Conservation (phyloP, 2,113 vertebrate species). For the Syngnathus scovelli region DNA sequence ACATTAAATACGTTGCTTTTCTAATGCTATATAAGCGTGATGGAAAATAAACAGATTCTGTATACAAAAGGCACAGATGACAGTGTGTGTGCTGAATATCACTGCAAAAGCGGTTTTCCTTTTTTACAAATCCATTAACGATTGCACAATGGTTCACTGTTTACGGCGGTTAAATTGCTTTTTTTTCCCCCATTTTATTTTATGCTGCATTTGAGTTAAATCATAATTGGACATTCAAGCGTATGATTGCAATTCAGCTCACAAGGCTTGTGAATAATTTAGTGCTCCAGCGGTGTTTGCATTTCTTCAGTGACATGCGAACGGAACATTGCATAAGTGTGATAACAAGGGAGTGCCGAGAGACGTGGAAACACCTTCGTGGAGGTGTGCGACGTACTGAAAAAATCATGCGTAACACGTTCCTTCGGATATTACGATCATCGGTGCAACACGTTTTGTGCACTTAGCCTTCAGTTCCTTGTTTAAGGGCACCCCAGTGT, state of each 20-base stretch:
- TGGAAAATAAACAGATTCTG: constrained; percentile 1
- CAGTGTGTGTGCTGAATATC: not conserved
- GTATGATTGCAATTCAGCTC: constrained; percentile 25
- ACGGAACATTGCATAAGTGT: constrained; percentile 7
- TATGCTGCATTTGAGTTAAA: constrained; percentile 16
- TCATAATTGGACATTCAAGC: constrained; percentile 20
- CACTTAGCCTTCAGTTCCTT: constrained; percentile 33
- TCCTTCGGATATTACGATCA: constrained; percentile 33
- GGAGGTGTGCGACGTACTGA: not conserved
- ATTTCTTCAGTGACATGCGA: constrained; percentile 7
- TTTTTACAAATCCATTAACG: constrained; percentile 22
- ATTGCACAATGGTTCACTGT: constrained; percentile 14
- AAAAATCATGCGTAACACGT: constrained; percentile 11
- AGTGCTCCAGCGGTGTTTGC: constrained; percentile 24
- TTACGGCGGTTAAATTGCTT: constrained; percentile 9
- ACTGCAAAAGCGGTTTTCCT: constrained; percentile 2
- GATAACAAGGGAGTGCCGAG: not conserved
- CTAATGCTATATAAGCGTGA: not conserved
- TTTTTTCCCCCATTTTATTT: not conserved
- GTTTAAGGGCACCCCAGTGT: constrained; percentile 44
- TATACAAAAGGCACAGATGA: not conserved
- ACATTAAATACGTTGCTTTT: not conserved
- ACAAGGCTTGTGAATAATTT: constrained; percentile 40
- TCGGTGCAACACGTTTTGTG: constrained; percentile 15
- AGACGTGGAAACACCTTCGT: not conserved